A percentile compares a stretch with the other conserved stretches of the same genome.
Conservation (phyloP, 2,888 invertebrate genomes). For the Nymphalis polychloros region DNA sequence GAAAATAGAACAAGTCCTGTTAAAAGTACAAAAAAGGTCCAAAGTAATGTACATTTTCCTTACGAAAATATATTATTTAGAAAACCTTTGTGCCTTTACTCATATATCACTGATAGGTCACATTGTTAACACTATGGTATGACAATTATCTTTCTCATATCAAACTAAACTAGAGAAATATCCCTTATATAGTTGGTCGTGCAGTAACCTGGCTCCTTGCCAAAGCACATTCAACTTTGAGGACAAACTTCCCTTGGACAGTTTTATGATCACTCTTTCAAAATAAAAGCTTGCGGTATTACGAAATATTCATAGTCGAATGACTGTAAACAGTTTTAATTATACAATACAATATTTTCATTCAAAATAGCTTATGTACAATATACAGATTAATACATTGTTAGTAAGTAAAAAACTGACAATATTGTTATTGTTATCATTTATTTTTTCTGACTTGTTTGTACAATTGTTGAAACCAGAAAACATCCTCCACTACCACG, state of each 20-base stretch:
- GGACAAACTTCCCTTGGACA: conserved; percentile 37
- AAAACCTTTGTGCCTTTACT: conserved; percentile 9
- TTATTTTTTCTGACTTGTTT: no score
- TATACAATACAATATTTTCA: not conserved
- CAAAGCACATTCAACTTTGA: conserved; percentile 44
- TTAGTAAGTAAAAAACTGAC: no score
- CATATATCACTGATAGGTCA: conserved; percentile 31
- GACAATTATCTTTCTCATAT: conserved; percentile 42
- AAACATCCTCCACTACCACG: no score
- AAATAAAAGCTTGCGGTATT: conserved; percentile 23
- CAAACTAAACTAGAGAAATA: conserved; percentile 46
- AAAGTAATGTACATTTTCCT: conserved; percentile 6
- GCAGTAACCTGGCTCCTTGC: conserved; percentile 51
- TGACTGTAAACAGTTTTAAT: no score
- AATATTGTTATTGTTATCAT: no score
- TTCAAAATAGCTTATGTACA: not conserved
- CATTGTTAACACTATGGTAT: conserved; percentile 40
- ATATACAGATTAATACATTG: not conserved
- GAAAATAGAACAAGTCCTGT: not conserved
- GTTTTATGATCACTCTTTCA: conserved; percentile 34
- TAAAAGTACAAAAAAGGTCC: not conserved
- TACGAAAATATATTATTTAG: conserved; percentile 12
- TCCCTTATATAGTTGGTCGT: conserved; percentile 52
- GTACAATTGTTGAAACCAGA: no score
- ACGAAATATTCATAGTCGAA: conserved; percentile 4